Conservation (phyloP, 1,140 invertebrate species). For the Bombyx mandarina region DNA sequence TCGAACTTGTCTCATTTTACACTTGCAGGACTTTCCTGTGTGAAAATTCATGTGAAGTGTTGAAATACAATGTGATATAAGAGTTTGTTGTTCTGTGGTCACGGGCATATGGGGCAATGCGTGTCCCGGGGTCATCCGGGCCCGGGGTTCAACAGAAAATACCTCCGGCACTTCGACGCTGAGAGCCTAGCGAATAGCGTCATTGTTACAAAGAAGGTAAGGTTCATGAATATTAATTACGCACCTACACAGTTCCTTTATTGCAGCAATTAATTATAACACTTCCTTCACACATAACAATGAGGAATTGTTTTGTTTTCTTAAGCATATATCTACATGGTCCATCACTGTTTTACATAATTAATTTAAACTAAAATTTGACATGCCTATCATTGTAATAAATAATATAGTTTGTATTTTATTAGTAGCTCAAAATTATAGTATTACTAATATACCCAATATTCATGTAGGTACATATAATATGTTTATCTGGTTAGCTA, state of each 20-base stretch:
- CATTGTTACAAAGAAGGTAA: constrained; percentile 37
- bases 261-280: constrained; percentile 1
- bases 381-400: too few species aligned
- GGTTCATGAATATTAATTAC: constrained; percentile 2
- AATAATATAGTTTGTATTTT: too few species aligned
- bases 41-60: constrained; percentile 10
- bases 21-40: constrained; percentile 7
- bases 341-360: too few species aligned
- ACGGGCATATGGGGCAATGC: constrained; percentile 65
- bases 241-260: background rate
- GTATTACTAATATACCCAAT: too few species aligned
- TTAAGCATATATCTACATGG: too few species aligned
- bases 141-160: constrained; percentile 32
- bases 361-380: too few species aligned
- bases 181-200: constrained; percentile 52
- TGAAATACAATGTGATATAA: constrained; percentile 22
- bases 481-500: too few species aligned
- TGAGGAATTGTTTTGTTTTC: too few species aligned
- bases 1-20: background rate
- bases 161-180: constrained; percentile 53
- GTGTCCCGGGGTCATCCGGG: constrained; percentile 63
- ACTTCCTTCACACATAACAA: background rate
- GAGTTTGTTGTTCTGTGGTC: constrained; percentile 36
- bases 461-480: too few species aligned
- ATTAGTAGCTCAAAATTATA: too few species aligned